Conservation (phyloP, 35 echinoderm and acorn worm species). For the Strongylocentrotus purpuratus region DNA sequence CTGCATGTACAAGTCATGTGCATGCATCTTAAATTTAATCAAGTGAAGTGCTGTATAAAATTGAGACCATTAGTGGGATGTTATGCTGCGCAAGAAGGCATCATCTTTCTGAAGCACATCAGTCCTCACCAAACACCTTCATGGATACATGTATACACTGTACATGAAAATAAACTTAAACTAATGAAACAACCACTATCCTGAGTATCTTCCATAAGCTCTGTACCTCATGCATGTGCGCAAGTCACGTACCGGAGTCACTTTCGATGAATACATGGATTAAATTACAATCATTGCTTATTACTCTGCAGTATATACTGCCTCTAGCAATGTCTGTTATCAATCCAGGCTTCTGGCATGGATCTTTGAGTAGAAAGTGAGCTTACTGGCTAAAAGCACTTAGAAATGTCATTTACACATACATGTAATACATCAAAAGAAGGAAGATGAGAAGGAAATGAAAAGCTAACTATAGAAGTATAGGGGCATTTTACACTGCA, state of each 20-base stretch:
- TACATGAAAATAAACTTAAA: no score
- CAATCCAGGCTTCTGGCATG: not conserved
- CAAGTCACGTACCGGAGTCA: not conserved
- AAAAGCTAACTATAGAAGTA: no score
- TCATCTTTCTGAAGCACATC: not conserved
- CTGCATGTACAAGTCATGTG: no score
- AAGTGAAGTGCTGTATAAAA: not conserved
- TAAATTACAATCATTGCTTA: constrained; percentile 6
- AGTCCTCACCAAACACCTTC: not conserved
- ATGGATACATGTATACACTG: no score
- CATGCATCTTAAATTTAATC: not conserved
- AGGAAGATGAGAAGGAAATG: no score
- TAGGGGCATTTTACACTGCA: no score
- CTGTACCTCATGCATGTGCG: not conserved
- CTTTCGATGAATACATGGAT: not conserved
- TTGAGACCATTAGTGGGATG: not conserved
- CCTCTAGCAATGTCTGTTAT: not conserved
- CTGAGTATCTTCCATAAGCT: no score
- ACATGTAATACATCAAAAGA: no score
- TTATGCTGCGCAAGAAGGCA: not conserved
- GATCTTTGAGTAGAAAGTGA: no score
- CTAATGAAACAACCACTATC: no score
- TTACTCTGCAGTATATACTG: not conserved
- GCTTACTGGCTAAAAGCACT: no score
- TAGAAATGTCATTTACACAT: no score